Evolutionary conservation across 37 sponge, comb jelly and placozoan genomes (phyloP), one percentile per base, ranked within the genome.

Genomic region (Mnemiopsis leidyi): DNA sequence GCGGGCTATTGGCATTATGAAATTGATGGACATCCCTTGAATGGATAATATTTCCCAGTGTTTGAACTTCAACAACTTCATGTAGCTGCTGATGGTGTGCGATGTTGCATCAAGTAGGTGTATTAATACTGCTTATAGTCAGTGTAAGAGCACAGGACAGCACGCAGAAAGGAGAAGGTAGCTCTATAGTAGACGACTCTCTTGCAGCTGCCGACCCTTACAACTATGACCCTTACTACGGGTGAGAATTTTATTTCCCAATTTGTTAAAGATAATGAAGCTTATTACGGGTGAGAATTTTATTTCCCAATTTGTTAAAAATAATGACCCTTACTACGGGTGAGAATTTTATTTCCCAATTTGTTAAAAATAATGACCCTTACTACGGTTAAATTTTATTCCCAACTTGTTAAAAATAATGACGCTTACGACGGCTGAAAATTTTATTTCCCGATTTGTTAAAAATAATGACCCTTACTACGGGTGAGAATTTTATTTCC

Each of bases 301-400:
- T n/a, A n/a, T n/a, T n/a, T n/a, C n/a, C n/a, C n/a, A n/a, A n/a
- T n/a, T n/a, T n/a, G n/a, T n/a, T n/a, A n/a, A n/a, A n/a, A n/a
- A n/a, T n/a, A n/a, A 23, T 18, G 75, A 71, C 75, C 75, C 75
- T 3, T 71, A 71, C 31, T 71, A 71, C 61, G 61, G 61, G 61
- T 48, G 61, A 48, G 61, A n/a, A n/a, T n/a, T n/a, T n/a, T n/a
- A n/a, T n/a, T n/a, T n/a, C n/a, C n/a, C n/a, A n/a, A n/a, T n/a
- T n/a, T n/a, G n/a, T n/a, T n/a, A n/a, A n/a, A n/a, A n/a, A n/a
- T n/a, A n/a, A 23, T 18, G 75, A 71, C 75, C 75, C 75, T 3
- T 71, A 71, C 31, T 71, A 71, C 61, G 61, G 61, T 5, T 48
- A 13, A n/a, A n/a, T n/a, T n/a, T n/a, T n/a, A n/a, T n/a, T n/a